Evolutionary conservation across 53 echinoderm and acorn worm genomes (phyloP), one percentile per base, ranked within the genome.

Genomic region (Actinopyga echinites): DNA sequence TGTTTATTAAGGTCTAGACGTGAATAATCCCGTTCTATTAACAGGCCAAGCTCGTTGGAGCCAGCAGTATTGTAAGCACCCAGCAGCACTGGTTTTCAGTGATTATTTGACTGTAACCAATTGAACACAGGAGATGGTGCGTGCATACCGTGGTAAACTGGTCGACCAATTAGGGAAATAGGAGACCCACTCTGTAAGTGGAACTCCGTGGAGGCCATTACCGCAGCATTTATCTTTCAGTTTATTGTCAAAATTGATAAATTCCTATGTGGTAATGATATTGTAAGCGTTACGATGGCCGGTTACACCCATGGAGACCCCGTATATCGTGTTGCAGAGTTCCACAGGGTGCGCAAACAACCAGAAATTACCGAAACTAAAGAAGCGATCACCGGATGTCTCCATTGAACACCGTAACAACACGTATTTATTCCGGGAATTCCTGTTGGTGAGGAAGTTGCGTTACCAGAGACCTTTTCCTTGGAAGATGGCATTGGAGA

Each of bases 181-280:
- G 21, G 68, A 67, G 37, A 30, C 68, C 30, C 9, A 6, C 31
- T 17, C 49, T 22, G 12, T 67, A 38, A 67, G 33, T 67, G 32
- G 68, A 30, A 67, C 68, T 67, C 31, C 34, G 37, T 67, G 68
- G 68, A 35, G 68, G 35, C 38, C 68, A 67, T 67, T 67, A 67
- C 22, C 37, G 68, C 37, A 31, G 37, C 68, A 67, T 67, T 67
- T 32, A 31, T n/a, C 34, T 29, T 34, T 67, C 31, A 32, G 35
- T 67, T 67, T 67, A 38, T 67, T 67, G 68, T 67, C 68, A 67
- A 67, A 37, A 67, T 67, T 67, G 68, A 67, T 67, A 30, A 67
- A 67, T 67, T 67, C 68, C 68, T 34, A 67, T 12, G 37, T 30
- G 6, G 2, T 67, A 67, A 67, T 31, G 68, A 67, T 38, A n/a